Base-by-base conservation (phyloP, 2,888 invertebrate species). In the Clitarchus hookeri region DNA sequence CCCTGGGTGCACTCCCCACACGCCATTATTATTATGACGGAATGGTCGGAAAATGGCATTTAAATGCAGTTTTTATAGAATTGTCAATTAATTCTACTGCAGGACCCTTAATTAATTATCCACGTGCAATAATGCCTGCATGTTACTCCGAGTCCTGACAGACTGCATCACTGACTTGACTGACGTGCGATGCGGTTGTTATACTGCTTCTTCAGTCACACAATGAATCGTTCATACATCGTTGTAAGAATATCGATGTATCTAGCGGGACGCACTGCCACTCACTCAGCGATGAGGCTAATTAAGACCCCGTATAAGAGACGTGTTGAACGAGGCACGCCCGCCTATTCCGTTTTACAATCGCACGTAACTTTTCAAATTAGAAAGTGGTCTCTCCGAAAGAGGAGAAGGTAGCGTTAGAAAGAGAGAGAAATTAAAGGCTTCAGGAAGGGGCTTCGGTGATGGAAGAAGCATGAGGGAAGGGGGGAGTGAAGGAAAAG, bases 331-430 rank as follows among this genome's bases (percentile, higher is more conserved):
- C 23, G 19, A 65, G 65, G n/a, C 8, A 19, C 65, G 65, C n/a
- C 65, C 65, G 65, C 8, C 65, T 19, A 65, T 65, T n/a, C 65
- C 65, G 16, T 8, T 65, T 65, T 65, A 65, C 65, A 23, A 65
- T 65, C 65, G 65, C 65, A n/a, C 65, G 65, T 65, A 65, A 65
- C 65, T 65, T 65, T 65, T 65, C 65, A n/a, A 65, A 65, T 65
- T 65, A 65, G 65, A 65, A 65, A 65, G 65, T 65, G 65, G 19
- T 65, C 12, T 65, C 65, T n/a, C 19, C n/a, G 53, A 53, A 53
- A 16, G 53, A 53, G 19, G 53, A 53, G 53, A 53, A 19, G 36
- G 36, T 36, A 4, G 11, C 48, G 48, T 11, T 65, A 4, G 16
- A 65, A 65, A 11, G 65, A 19, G n/a, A 65, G 65, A 65, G 65